Evolutionary conservation across 1,140 invertebrate genomes (phyloP).

Genomic region (Drosophila bifasciata): DNA sequence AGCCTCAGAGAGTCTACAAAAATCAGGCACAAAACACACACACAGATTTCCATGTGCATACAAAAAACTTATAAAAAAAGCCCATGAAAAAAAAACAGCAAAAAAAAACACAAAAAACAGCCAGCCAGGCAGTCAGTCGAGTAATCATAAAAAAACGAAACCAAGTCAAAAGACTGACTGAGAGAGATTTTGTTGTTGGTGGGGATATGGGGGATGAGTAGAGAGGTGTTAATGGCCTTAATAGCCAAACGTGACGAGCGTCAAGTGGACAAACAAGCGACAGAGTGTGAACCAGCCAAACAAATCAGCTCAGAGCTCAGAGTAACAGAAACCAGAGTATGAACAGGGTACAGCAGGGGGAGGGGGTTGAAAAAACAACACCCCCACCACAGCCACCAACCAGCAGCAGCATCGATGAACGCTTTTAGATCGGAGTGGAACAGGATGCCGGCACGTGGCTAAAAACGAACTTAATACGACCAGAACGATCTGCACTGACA

Average conservation of each 20-base stretch:
- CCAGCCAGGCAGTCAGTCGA: background rate
- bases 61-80: slow-evolving; percentile 9
- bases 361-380: slow-evolving; percentile 35
- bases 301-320: slow-evolving; percentile 38
- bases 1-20: background rate
- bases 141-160: slow-evolving; percentile 44
- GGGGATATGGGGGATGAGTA: slow-evolving; percentile 22
- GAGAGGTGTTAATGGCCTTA: slow-evolving; percentile 73
- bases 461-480: slow-evolving; percentile 65
- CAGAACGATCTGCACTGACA: slow-evolving; percentile 37
- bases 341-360: slow-evolving; percentile 14
- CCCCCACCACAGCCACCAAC: background rate
- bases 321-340: background rate
- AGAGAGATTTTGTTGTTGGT: too few species aligned
- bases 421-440: slow-evolving; percentile 38
- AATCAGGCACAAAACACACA: slow-evolving; percentile 20
- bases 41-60: slow-evolving; percentile 29
- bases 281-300: slow-evolving; percentile 34
- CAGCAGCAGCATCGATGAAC: slow-evolving; percentile 30
- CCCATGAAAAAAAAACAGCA: slow-evolving; percentile 2
- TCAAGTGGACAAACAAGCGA: slow-evolving; percentile 58
- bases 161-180: slow-evolving; percentile 32
- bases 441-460: slow-evolving; percentile 57
- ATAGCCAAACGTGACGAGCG: slow-evolving; percentile 66
- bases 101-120: slow-evolving; percentile 9